Evolutionary conservation across 2,888 invertebrate genomes (phyloP).

Genomic region (Ceramica pisi): DNA sequence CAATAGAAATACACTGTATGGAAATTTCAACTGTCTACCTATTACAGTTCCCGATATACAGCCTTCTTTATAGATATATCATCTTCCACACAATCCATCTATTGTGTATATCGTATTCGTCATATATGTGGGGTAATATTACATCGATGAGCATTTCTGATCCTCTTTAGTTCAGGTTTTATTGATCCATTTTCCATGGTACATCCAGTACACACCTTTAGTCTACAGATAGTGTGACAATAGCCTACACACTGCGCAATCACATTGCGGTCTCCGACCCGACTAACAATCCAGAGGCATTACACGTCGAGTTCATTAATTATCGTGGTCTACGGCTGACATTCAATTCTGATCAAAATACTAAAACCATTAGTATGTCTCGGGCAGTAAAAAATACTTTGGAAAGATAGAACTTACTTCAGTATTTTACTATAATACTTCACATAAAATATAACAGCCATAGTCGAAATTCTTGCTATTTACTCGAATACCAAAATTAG

Average conservation of each 20-base stretch:
- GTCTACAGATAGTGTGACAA: neutral
- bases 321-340: conserved; percentile 11
- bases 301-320: conserved; percentile 28
- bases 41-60: too few species aligned
- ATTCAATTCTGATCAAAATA: conserved; percentile 10
- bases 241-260: neutral
- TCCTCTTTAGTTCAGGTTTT: neutral
- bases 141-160: too few species aligned
- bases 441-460: too few species aligned
- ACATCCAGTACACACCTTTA: neutral
- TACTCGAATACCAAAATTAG: too few species aligned
- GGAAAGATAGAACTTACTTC: too few species aligned
- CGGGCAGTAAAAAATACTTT: neutral
- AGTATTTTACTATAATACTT: too few species aligned
- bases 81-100: neutral
- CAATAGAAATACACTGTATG: too few species aligned
- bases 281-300: conserved; percentile 1
- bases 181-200: neutral
- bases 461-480: too few species aligned
- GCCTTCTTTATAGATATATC: neutral
- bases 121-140: too few species aligned
- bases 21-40: too few species aligned
- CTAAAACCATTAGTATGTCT: neutral
- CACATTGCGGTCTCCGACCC: conserved; percentile 13
- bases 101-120: neutral